These are phyloP conservation scores for Pedetes capensis DNA, from an alignment of 2,113 vertebrate genomes.

Conservation along the genomic window DNA sequence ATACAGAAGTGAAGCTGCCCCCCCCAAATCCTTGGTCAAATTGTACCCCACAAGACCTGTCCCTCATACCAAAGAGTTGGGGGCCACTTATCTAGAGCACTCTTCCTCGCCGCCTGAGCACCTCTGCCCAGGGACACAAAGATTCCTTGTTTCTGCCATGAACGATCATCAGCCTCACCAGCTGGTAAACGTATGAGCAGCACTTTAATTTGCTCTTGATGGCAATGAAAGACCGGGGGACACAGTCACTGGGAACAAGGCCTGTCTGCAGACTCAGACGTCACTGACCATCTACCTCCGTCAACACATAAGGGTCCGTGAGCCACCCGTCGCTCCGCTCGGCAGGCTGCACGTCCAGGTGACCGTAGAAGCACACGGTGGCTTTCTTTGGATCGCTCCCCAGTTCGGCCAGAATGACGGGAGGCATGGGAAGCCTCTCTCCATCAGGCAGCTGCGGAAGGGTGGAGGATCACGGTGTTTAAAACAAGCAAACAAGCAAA, in stretches of 20 bases:
- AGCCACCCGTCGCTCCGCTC: slow-evolving; percentile 90
- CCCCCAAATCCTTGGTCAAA: too few species aligned
- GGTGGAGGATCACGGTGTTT: background rate
- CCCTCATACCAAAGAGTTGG: too few species aligned
- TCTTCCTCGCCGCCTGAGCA: too few species aligned
- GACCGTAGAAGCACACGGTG: slow-evolving; percentile 93
- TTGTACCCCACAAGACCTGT: too few species aligned
- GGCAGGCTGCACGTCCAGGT: slow-evolving; percentile 93
- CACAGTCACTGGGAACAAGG: fast-evolving
- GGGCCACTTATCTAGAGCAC: too few species aligned
- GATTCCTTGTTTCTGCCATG: background rate
- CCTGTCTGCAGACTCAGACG: fast-evolving
- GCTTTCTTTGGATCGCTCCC: slow-evolving; percentile 85
- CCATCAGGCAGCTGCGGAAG: slow-evolving; percentile 85
- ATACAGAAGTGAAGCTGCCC: too few species aligned
- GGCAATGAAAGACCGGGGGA: background rate
- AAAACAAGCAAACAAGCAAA: background rate
- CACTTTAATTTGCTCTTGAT: background rate
- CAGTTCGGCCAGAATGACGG: slow-evolving; percentile 89
- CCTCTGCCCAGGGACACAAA: background rate
- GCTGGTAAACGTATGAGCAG: fast-evolving
- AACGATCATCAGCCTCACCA: background rate
- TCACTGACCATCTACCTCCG: slow-evolving; percentile 88
- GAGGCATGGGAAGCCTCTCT: slow-evolving; percentile 85
- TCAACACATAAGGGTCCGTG: slow-evolving; percentile 89